phyloP scores from a whole-genome alignment of 2,113 vertebrate genomes.

The Panthera leo region DNA sequence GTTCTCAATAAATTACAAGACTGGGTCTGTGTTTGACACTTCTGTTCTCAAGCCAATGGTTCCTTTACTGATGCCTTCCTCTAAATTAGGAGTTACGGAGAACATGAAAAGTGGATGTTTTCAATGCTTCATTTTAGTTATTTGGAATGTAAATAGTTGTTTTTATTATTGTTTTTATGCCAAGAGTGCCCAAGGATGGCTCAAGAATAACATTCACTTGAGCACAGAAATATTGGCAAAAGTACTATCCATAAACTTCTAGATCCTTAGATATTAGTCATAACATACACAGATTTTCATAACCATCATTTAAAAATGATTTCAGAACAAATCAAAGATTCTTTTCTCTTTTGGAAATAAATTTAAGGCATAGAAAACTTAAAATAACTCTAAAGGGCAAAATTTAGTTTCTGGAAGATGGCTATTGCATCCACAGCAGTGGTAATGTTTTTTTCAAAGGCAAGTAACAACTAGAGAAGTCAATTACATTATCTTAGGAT shows the following conservation, averaged over 20 bases:
- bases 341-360: constrained; percentile 6
- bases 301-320: constrained; percentile 48
- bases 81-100: constrained; percentile 49
- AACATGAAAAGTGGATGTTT: constrained; percentile 21
- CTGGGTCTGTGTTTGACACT: constrained; percentile 64
- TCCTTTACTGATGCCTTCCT: constrained; percentile 41
- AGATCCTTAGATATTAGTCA: constrained; percentile 28
- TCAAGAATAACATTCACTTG: constrained; percentile 31
- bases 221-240: constrained; percentile 9
- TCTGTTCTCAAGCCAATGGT: constrained; percentile 62
- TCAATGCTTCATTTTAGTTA: constrained; percentile 39
- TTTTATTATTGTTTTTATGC: constrained; percentile 54
- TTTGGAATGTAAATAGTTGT: constrained; percentile 56
- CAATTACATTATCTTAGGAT: neutral
- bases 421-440: neutral
- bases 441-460: constrained; percentile 3
- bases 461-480: constrained; percentile 28
- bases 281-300: constrained; percentile 14
- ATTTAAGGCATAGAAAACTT: constrained; percentile 26
- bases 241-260: neutral
- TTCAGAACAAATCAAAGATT: neutral
- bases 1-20: constrained; percentile 57
- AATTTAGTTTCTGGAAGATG: constrained; percentile 13
- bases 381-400: constrained; percentile 3
- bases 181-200: neutral